Base-by-base conservation (phyloP, 2,113 vertebrate genomes). In the Muscicapa adusta region DNA sequence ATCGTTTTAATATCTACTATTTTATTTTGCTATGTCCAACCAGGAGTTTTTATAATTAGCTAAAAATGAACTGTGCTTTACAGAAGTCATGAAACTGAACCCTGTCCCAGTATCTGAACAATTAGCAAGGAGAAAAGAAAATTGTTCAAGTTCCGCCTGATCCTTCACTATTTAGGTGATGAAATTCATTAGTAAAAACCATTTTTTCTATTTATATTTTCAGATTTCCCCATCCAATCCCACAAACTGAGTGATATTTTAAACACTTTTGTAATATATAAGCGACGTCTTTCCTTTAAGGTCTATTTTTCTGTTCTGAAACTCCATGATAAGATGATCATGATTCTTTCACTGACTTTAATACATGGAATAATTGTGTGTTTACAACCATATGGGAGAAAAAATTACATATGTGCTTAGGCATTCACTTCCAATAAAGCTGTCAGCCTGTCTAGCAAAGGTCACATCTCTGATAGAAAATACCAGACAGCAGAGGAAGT, bases 341-440 rank as follows among this genome's bases (percentile, higher is more conserved):
- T 42, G 9, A 87, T 58, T 85, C 47, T 60, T 68, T 70, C 40
- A 28, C 20, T n/a, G 50, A 40, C 84, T 88, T 91, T 26, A 66
- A 33, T 58, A 4, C 11, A 3, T 23, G 80, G 38, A 81, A 87
- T 88, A 89, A 94, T 67, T 87, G 23, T 73, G 38, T 62, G 65
- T 89, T 96, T 95, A 92, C 83, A 68, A 58, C 66, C 90, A 91
- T 96, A 96, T 71, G 81, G 92, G 94, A 93, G 63, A 50, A 93
- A 88, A 93, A 83, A 29, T 81, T 96, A 48, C 71, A 87, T 76
- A 91, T 74, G 92, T 91, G 74, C 73, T 79, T 85, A 92, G 83
- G 82, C 25, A 83, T 51, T 66, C 54, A 28, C 16, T 95, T 81
- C 73, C 77, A 94, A 91, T 73, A 85, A 92, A 89, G 38, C 66